Conservation (phyloP, 2,888 invertebrate species). For the Eugnorisma glareosa region DNA sequence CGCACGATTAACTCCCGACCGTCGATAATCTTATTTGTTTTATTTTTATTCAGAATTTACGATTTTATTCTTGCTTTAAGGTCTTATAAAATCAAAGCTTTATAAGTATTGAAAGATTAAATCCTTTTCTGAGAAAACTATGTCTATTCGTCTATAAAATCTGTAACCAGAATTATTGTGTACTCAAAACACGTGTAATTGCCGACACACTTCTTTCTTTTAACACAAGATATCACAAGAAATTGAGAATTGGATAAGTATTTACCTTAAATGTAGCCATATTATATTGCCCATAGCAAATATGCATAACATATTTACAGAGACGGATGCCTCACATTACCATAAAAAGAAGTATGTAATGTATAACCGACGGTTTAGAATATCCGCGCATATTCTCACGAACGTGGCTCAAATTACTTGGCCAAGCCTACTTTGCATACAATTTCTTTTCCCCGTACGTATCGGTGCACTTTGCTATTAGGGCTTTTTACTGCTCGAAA, state of each 20-base stretch:
- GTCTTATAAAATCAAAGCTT: neutral
- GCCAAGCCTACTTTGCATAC: slow-evolving; percentile 71
- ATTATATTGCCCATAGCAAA: slow-evolving; percentile 61
- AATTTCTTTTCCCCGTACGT: slow-evolving; percentile 69
- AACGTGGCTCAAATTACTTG: slow-evolving; percentile 74
- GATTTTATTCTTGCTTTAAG: slow-evolving; percentile 22
- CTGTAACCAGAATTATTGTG: slow-evolving; percentile 1
- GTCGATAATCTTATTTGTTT: slow-evolving; percentile 62
- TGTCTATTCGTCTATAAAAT: neutral
- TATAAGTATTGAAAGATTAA: neutral
- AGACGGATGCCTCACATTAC: slow-evolving; percentile 72
- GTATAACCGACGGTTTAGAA: slow-evolving; percentile 66
- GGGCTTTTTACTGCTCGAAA: slow-evolving; percentile 61
- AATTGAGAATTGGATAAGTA: slow-evolving; percentile 30
- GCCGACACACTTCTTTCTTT: neutral
- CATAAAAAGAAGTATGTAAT: slow-evolving; percentile 75
- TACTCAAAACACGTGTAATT: neutral
- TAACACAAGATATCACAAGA: slow-evolving; percentile 26
- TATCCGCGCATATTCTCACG: slow-evolving; percentile 77
- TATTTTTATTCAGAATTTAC: slow-evolving; percentile 45
- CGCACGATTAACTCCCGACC: slow-evolving; percentile 67
- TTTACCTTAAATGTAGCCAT: slow-evolving; percentile 47
- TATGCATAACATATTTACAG: slow-evolving; percentile 71
- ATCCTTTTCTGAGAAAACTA: neutral
- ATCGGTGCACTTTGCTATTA: slow-evolving; percentile 68